These are phyloP conservation scores for Yponomeuta cagnagella DNA, from an alignment of 2,888 invertebrate genomes.

Conservation along the genomic window DNA sequence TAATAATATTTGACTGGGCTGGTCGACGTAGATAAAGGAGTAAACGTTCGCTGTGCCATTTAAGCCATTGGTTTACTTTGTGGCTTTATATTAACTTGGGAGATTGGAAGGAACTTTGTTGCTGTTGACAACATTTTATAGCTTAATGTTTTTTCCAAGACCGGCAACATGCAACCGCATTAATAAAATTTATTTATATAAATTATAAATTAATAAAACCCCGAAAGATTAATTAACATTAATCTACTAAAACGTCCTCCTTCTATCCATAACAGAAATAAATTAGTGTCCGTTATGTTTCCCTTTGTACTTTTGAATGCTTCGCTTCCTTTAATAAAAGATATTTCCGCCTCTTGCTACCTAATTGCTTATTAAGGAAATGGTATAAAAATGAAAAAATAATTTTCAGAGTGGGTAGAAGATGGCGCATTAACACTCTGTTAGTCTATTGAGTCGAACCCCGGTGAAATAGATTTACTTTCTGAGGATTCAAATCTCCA, in stretches of 20 bases:
- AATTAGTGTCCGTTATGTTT: conserved; percentile 5
- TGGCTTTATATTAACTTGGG: background rate
- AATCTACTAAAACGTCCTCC: background rate
- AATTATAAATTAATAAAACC: too few species aligned
- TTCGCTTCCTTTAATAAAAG: background rate
- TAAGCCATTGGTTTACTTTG: conserved; percentile 25
- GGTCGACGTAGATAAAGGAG: conserved; percentile 44
- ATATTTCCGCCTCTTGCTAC: conserved; percentile 5
- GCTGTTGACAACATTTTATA: background rate
- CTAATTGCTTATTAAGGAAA: conserved; percentile 12
- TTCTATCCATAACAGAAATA: background rate
- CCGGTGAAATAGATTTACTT: background rate
- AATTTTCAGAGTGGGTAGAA: conserved; percentile 7
- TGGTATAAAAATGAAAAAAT: conserved; percentile 9
- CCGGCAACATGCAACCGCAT: too few species aligned
- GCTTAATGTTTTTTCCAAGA: too few species aligned
- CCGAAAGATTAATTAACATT: too few species aligned
- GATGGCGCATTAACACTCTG: conserved; percentile 7
- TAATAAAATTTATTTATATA: too few species aligned
- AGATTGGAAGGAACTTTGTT: background rate
- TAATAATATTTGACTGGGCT: conserved; percentile 25
- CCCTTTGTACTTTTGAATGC: background rate
- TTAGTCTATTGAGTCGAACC: background rate
- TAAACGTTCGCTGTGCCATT: conserved; percentile 28
- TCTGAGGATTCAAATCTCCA: background rate